A percentile compares a stretch with the other conserved stretches of the same genome.
These are phyloP conservation scores for Heteromormyrus szaboi DNA, from an alignment of 2,797 vertebrate genomes.

Conservation along the genomic window DNA sequence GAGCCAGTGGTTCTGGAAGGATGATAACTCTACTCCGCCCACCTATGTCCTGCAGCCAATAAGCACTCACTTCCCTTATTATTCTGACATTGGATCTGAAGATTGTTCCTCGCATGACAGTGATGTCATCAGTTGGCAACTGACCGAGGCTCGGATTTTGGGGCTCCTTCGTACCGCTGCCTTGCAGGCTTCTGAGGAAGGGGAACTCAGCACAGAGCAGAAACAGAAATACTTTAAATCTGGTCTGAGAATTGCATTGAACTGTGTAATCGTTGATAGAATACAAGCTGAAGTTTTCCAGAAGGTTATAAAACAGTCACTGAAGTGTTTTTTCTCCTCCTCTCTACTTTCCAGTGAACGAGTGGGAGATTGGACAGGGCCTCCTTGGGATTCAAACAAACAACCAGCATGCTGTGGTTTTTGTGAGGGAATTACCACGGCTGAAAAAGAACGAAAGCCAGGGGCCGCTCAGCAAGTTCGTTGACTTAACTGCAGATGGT, in stretches of 20 bases:
- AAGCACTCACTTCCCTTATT: slow-evolving; percentile 53
- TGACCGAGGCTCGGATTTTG: slow-evolving; percentile 52
- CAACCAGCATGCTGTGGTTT: slow-evolving; percentile 48
- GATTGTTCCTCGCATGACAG: slow-evolving; percentile 33
- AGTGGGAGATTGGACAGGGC: slow-evolving; percentile 63
- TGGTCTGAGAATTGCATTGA: slow-evolving; percentile 48
- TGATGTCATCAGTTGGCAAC: slow-evolving; percentile 37
- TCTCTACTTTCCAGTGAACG: slow-evolving; percentile 51
- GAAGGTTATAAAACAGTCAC: neutral
- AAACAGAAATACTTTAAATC: slow-evolving; percentile 60
- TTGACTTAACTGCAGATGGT: slow-evolving; percentile 53
- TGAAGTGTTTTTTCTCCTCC: neutral
- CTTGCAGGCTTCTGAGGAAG: slow-evolving; percentile 47
- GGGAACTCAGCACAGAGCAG: slow-evolving; percentile 57
- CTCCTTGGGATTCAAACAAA: slow-evolving; percentile 41
- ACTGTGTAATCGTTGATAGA: neutral
- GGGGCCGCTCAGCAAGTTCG: slow-evolving; percentile 45
- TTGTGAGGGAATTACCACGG: slow-evolving; percentile 61
- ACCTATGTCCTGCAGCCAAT: slow-evolving; percentile 67
- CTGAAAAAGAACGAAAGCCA: slow-evolving; percentile 46
- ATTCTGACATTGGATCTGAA: slow-evolving; percentile 48
- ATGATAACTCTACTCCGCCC: slow-evolving; percentile 64
- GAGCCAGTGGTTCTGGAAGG: slow-evolving; percentile 58
- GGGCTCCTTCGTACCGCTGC: slow-evolving; percentile 55
- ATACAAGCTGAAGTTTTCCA: slow-evolving; percentile 3